Evolutionary conservation across 2,888 invertebrate species (phyloP).

Genomic region (Drepana falcataria): DNA sequence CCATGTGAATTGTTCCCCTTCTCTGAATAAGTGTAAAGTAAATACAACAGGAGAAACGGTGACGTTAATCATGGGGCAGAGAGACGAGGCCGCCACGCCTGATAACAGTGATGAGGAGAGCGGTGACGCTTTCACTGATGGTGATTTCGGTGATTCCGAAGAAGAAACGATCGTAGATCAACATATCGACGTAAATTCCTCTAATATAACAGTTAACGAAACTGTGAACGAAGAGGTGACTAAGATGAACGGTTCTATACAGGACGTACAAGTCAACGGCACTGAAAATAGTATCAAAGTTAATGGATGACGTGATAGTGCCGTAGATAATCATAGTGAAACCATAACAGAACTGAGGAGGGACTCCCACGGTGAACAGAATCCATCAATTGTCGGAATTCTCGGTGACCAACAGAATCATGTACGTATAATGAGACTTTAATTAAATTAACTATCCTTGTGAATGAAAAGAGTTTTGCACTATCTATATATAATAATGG

Average conservation of each 20-base stretch:
- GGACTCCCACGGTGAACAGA: conserved; percentile 64
- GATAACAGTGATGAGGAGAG: conserved; percentile 66
- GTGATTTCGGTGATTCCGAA: conserved; percentile 65
- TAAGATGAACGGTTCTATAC: conserved; percentile 16
- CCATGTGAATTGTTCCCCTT: conserved; percentile 38
- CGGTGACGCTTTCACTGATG: conserved; percentile 69
- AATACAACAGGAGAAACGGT: conserved; percentile 26
- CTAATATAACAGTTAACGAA: conserved; percentile 51
- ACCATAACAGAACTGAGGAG: conserved; percentile 38
- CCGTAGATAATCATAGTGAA: conserved; percentile 32
- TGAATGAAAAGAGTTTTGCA: not conserved
- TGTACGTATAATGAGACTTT: conserved; percentile 52
- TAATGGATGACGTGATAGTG: conserved; percentile 36
- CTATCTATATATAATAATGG: conserved; percentile 9
- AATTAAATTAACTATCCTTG: too few species aligned
- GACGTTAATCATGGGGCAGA: conserved; percentile 52
- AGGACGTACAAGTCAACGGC: conserved; percentile 24
- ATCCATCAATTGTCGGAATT: conserved; percentile 72
- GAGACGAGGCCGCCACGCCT: conserved; percentile 51
- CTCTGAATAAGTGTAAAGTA: conserved; percentile 33
- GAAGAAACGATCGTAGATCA: conserved; percentile 49
- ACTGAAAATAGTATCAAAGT: conserved; percentile 26
- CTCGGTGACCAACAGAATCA: conserved; percentile 74
- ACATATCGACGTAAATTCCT: conserved; percentile 26
- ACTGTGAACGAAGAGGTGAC: conserved; percentile 49